Evolutionary conservation across 2,888 invertebrate species (phyloP).

Genomic region (Atherix ibis): DNA sequence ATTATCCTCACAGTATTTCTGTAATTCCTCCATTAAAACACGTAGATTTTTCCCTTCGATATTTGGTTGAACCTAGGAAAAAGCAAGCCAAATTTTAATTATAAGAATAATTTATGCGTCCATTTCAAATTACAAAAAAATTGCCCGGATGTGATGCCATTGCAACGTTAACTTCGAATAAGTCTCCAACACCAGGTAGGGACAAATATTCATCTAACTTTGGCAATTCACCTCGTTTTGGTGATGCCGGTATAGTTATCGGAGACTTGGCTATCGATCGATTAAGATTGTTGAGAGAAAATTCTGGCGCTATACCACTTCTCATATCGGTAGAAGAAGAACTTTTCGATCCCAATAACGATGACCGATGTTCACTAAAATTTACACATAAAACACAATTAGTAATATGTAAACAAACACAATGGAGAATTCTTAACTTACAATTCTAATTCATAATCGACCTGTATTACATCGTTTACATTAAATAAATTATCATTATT

Average conservation of each 20-base stretch:
- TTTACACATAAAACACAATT: too few species aligned
- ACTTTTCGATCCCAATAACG: too few species aligned
- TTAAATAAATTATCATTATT: slow-evolving; percentile 47
- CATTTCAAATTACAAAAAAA: slow-evolving; percentile 24
- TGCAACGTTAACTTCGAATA: slow-evolving; percentile 54
- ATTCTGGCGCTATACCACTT: too few species aligned
- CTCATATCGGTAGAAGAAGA: too few species aligned
- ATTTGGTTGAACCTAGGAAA: slow-evolving; percentile 37
- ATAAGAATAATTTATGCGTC: slow-evolving; percentile 1
- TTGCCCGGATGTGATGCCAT: slow-evolving; percentile 56
- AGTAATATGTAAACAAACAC: too few species aligned
- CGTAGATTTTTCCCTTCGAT: slow-evolving; percentile 32
- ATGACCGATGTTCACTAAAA: too few species aligned
- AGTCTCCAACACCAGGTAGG: slow-evolving; percentile 33
- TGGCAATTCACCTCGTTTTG: slow-evolving; percentile 14
- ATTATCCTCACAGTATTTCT: slow-evolving; percentile 41
- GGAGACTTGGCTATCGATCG: too few species aligned
- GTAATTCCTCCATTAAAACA: slow-evolving; percentile 49
- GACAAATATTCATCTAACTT: slow-evolving; percentile 18
- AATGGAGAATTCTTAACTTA: slow-evolving; percentile 9
- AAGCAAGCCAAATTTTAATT: background rate
- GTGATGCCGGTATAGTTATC: slow-evolving; percentile 15
- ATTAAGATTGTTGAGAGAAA: too few species aligned
- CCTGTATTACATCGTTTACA: slow-evolving; percentile 50
- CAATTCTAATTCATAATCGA: slow-evolving; percentile 42